These are phyloP conservation scores for Pterostichus madidus DNA, from an alignment of 2,888 invertebrate genomes.

Conservation along the genomic window DNA sequence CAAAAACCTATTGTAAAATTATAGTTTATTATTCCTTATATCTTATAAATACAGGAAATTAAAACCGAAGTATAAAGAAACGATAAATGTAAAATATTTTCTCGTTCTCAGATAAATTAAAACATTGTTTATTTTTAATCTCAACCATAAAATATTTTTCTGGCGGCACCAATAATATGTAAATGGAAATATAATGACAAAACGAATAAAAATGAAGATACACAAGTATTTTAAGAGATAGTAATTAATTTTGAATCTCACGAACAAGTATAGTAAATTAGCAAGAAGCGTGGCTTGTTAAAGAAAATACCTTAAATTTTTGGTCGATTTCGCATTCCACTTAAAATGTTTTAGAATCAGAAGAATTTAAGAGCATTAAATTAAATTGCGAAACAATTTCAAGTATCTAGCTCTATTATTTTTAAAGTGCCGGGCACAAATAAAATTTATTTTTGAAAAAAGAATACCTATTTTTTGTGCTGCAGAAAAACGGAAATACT, in stretches of 20 bases:
- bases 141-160: too few relatives aligned
- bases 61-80: too few relatives aligned
- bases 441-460: slow-evolving; percentile 3
- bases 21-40: too few relatives aligned
- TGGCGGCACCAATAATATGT: too few relatives aligned
- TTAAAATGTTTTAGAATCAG: slow-evolving; percentile 26
- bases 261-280: slow-evolving; percentile 47
- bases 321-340: slow-evolving; percentile 54
- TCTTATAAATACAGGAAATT: too few relatives aligned
- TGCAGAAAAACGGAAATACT: slow-evolving; percentile 4
- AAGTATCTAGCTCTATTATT: slow-evolving; percentile 39
- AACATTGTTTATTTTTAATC: neutral
- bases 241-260: slow-evolving; percentile 6
- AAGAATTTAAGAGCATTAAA: slow-evolving; percentile 42
- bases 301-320: slow-evolving; percentile 49
- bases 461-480: neutral
- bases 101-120: too few relatives aligned
- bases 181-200: too few relatives aligned
- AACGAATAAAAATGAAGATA: slow-evolving; percentile 17
- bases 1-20: too few relatives aligned
- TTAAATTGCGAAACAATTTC: slow-evolving; percentile 33
- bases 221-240: slow-evolving; percentile 1
- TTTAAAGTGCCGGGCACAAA: slow-evolving; percentile 27
- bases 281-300: slow-evolving; percentile 31
- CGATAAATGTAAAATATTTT: too few relatives aligned